A percentile compares a stretch with the other conserved stretches of the same genome.
Conservation (phyloP, 2,113 vertebrate genomes). For the Rhinoptilus africanus region DNA sequence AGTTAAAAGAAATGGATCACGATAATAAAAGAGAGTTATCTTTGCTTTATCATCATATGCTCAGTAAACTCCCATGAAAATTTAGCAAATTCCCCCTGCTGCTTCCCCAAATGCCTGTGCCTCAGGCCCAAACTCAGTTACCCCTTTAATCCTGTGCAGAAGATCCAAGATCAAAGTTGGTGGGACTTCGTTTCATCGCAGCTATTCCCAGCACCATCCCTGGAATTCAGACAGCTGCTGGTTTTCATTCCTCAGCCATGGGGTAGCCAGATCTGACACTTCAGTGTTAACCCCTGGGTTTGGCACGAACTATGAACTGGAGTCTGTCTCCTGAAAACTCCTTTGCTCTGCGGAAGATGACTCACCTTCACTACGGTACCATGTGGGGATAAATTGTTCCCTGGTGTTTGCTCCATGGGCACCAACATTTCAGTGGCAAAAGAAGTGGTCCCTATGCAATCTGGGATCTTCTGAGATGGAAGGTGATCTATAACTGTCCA, state of each 20-base stretch:
- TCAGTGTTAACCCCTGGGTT: neutral
- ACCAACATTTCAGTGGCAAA: neutral
- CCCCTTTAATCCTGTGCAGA: constrained; percentile 12
- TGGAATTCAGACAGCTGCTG: constrained; percentile 44
- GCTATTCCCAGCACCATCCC: constrained; percentile 21
- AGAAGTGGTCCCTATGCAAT: neutral
- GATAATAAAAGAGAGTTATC: neutral
- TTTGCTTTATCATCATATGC: neutral
- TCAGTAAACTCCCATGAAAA: constrained; percentile 1
- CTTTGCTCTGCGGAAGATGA: neutral
- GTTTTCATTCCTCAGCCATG: constrained; percentile 30
- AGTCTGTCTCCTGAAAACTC: neutral
- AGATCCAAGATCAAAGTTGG: constrained; percentile 53
- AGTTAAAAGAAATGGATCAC: neutral
- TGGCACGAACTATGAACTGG: neutral
- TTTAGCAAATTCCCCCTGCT: neutral
- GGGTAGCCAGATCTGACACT: constrained; percentile 24
- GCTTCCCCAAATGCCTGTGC: constrained; percentile 11
- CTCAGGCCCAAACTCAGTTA: constrained; percentile 24
- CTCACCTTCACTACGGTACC: neutral
- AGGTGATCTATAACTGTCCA: neutral
- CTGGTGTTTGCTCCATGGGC: neutral
- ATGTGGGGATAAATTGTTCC: neutral
- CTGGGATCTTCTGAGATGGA: neutral
- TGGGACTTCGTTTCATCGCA: neutral